These are phyloP conservation scores for Ancistrus triradiatus DNA, from an alignment of 2,113 vertebrate genomes.

Conservation along the genomic window DNA sequence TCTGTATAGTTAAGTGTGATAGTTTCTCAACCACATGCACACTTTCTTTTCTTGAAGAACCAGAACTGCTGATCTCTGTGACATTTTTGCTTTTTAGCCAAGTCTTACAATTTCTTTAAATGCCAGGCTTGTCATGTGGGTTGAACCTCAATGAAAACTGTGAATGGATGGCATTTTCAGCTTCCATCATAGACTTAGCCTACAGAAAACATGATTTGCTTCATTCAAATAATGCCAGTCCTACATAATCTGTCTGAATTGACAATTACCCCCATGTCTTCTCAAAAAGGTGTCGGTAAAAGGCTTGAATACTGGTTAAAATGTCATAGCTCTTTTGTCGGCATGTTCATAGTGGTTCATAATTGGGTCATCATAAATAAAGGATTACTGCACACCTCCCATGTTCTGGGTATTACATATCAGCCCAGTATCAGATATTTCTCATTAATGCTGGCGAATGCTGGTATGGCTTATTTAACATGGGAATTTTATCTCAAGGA, in stretches of 20 bases:
- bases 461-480: too few relatives aligned
- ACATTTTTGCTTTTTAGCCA: too few relatives aligned
- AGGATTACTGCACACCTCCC: conserved; percentile 34
- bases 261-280: conserved; percentile 4
- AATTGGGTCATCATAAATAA: conserved; percentile 39
- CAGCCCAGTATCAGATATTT: background rate
- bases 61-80: too few relatives aligned
- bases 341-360: conserved; percentile 24
- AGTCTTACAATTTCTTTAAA: too few relatives aligned
- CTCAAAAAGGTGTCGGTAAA: conserved; percentile 17
- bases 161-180: conserved; percentile 25
- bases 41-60: too few relatives aligned
- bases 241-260: background rate
- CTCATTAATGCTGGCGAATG: background rate
- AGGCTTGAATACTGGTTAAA: conserved; percentile 26
- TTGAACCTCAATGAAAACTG: background rate
- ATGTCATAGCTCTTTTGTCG: conserved; percentile 30
- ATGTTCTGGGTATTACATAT: background rate
- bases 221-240: background rate
- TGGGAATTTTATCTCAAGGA: too few relatives aligned
- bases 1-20: too few relatives aligned
- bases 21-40: too few relatives aligned
- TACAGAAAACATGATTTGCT: too few relatives aligned
- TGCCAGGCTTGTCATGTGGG: too few relatives aligned
- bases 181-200: background rate